Evolutionary conservation across 1,140 invertebrate species (phyloP).

Genomic region (Anastatus disparis): DNA sequence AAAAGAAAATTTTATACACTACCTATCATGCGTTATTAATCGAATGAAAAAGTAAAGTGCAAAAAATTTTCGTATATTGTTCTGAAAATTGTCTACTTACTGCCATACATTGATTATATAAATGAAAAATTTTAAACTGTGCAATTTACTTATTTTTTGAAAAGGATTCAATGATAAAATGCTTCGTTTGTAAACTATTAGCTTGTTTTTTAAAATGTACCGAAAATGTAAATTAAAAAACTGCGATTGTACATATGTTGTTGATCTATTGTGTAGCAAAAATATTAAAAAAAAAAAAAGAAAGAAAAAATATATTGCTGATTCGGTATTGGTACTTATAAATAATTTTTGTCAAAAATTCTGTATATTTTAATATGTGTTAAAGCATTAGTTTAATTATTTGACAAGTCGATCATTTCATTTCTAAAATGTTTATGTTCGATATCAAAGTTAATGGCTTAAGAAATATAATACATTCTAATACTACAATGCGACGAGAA

Average conservation of each 20-base stretch:
- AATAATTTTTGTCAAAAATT: conserved; percentile 19
- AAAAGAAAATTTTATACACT: conserved; percentile 10
- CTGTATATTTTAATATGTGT: neutral
- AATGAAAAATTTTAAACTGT: conserved; percentile 6
- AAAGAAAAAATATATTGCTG: neutral
- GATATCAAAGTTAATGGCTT: conserved; percentile 7
- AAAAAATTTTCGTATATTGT: conserved; percentile 18
- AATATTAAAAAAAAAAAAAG: neutral
- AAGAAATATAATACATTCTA: neutral
- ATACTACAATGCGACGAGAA: neutral
- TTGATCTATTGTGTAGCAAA: conserved; percentile 6
- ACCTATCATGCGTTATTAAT: conserved; percentile 5
- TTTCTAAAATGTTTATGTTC: conserved; percentile 15
- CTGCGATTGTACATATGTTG: conserved; percentile 21
- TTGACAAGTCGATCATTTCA: conserved; percentile 18
- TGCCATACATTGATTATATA: conserved; percentile 20
- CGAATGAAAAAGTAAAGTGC: conserved; percentile 1
- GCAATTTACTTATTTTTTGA: conserved; percentile 20
- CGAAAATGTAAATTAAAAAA: conserved; percentile 4
- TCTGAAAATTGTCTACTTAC: conserved; percentile 23
- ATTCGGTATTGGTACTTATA: conserved; percentile 31
- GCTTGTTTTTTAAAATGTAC: neutral
- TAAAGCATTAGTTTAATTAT: conserved; percentile 25
- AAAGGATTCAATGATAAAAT: neutral
- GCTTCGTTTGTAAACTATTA: conserved; percentile 4